Conservation (phyloP, 2,797 vertebrate genomes). For the Channallabes apus region DNA sequence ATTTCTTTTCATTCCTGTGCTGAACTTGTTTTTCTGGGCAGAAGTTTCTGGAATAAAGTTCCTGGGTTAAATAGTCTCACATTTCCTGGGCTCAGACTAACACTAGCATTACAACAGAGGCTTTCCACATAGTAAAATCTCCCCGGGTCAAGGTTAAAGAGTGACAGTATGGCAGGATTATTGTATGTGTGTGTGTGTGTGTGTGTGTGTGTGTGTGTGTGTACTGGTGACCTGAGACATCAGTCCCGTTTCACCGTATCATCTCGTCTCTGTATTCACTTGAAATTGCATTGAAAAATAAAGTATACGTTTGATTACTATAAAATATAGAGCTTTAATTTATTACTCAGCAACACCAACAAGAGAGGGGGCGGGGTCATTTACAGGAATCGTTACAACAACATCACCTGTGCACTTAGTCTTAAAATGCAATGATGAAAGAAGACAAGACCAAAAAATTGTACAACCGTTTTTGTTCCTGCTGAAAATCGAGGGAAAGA, state of each 20-base stretch:
- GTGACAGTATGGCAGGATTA: not conserved
- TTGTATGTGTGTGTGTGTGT: no score
- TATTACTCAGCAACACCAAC: conserved; percentile 80
- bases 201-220: no score
- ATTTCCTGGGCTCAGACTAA: not conserved
- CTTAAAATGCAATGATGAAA: conserved; percentile 60
- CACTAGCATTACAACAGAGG: not conserved
- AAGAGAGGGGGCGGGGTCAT: conserved; percentile 65
- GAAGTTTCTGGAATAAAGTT: not conserved
- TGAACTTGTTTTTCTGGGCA: not conserved
- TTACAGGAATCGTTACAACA: conserved; percentile 76
- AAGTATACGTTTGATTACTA: conserved; percentile 71
- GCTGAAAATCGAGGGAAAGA: conserved; percentile 50
- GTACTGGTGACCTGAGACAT: no score
- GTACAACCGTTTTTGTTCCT: conserved; percentile 63
- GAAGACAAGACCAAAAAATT: conserved; percentile 68
- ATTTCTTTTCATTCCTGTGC: not conserved
- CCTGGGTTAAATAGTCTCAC: not conserved
- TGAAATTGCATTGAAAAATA: conserved; percentile 67
- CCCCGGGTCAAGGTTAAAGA: not conserved
- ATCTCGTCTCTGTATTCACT: not conserved
- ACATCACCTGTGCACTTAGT: conserved; percentile 74
- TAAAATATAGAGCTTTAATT: conserved; percentile 87
- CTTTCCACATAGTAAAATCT: not conserved
- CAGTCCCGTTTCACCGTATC: no score